A percentile compares a stretch with the other conserved stretches of the same genome.
These are phyloP conservation scores for Torymus auratus DNA, from an alignment of 2,888 invertebrate genomes.

Conservation along the genomic window DNA sequence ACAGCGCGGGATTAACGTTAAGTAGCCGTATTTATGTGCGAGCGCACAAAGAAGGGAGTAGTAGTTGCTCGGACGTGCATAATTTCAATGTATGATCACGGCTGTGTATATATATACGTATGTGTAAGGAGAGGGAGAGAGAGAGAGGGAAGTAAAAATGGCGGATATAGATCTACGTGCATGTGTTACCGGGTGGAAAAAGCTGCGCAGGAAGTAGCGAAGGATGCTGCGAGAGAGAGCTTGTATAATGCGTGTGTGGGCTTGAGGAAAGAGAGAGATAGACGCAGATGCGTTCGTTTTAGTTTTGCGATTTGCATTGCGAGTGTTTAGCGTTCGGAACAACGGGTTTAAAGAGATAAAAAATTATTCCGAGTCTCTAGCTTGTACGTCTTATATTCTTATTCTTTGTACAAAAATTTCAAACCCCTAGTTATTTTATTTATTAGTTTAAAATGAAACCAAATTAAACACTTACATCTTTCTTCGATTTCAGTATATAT, in stretches of 20 bases:
- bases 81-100: constrained; percentile 26
- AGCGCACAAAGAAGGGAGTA: constrained; percentile 13
- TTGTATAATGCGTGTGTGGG: too few species aligned
- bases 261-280: neutral
- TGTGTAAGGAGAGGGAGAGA: neutral
- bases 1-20: constrained; percentile 35
- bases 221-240: neutral
- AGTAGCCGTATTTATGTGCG: constrained; percentile 29
- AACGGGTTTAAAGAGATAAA: too few species aligned
- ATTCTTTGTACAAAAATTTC: too few species aligned
- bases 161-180: constrained; percentile 11
- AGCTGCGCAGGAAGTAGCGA: neutral
- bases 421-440: too few species aligned
- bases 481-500: too few species aligned
- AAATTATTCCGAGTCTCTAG: too few species aligned
- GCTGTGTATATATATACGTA: neutral
- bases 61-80: constrained; percentile 4
- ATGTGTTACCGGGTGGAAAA: neutral
- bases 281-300: too few species aligned
- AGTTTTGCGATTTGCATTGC: too few species aligned
- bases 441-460: too few species aligned
- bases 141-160: constrained; percentile 2
- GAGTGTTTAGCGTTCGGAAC: too few species aligned
- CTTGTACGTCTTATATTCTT: too few species aligned
- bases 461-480: too few species aligned